Evolutionary conservation across 2,888 invertebrate species (phyloP), one percentile per base, ranked within the genome.

Genomic region (Cabera pusaria): DNA sequence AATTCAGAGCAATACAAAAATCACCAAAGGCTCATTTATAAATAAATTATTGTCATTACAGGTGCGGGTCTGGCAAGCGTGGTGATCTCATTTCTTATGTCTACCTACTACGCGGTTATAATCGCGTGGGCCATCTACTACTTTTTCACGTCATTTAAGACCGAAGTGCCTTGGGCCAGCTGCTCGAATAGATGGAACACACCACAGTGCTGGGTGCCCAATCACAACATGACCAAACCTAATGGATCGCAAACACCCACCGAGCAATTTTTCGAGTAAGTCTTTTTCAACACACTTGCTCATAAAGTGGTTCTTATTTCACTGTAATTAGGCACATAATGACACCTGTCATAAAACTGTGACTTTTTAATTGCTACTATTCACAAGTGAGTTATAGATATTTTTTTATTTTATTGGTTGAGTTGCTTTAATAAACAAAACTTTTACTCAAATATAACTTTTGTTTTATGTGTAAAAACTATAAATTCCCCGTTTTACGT

Each of bases 111-210:
- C 83, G 97, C 97, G 79, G 96, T 98, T 56, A 96, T 98, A 77
- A 97, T 98, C 80, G 96, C 96, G 44, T 98, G 98, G 92, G 94
- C 96, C 33, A 94, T 97, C 64, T 97, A 96, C 80, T 98, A 97
- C 83, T 95, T 98, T 81, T 96, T 96, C 79, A 95, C 96, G 43
- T 95, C 97, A 12, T 97, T 97, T 73, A 94, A 94, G 72, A 91
- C 94, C 23, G 93, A 94, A 53, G 93, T 97, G 63, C 97, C 98
- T 1, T 98, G 98, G 98, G 93, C 94, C 11, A 93, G 93, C 61
- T 98, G 98, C 73, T 91, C 92, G 45, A 95, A 97, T 79, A 90
- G 93, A 62, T 93, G 96, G 98, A 97, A 97, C 72, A 94, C 96
- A 1, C 89, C 91, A 0, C 91, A 92, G 43, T 98, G 97, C 74